These are phyloP conservation scores for Protodeltote pygarga DNA, from an alignment of 2,888 invertebrate species.

Conservation along the genomic window DNA sequence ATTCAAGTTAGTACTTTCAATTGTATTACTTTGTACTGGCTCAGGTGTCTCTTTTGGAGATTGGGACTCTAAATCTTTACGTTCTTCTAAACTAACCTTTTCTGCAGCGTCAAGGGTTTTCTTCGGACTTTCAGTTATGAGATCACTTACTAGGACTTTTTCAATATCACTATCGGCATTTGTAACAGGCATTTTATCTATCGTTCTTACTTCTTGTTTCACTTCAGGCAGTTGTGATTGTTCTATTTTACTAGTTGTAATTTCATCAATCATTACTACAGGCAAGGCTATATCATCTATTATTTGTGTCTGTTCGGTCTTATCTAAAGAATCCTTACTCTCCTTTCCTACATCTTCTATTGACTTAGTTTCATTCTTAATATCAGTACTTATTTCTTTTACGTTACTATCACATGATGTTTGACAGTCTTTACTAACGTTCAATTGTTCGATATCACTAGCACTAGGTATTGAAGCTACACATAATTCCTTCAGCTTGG, in stretches of 20 bases:
- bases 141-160: conserved; percentile 49
- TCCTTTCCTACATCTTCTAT: conserved; percentile 68
- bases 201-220: conserved; percentile 11
- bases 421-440: conserved; percentile 79
- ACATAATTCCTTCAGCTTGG: conserved; percentile 78
- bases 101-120: conserved; percentile 17
- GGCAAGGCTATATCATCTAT: conserved; percentile 57
- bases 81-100: conserved; percentile 39
- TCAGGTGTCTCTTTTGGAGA: conserved; percentile 56
- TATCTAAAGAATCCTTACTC: conserved; percentile 52
- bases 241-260: conserved; percentile 39
- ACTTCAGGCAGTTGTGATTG: conserved; percentile 29
- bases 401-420: conserved; percentile 79
- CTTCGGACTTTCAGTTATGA: conserved; percentile 39
- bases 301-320: conserved; percentile 41
- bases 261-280: conserved; percentile 43
- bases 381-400: conserved; percentile 72
- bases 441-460: conserved; percentile 75
- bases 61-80: conserved; percentile 27
- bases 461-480: conserved; percentile 77
- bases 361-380: conserved; percentile 80
- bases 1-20: conserved; percentile 31
- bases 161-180: conserved; percentile 35
- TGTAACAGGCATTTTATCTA: conserved; percentile 18
- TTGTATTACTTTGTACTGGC: conserved; percentile 64